Evolutionary conservation across 2,113 vertebrate genomes (phyloP).

Genomic region (Collichthys lucidus): DNA sequence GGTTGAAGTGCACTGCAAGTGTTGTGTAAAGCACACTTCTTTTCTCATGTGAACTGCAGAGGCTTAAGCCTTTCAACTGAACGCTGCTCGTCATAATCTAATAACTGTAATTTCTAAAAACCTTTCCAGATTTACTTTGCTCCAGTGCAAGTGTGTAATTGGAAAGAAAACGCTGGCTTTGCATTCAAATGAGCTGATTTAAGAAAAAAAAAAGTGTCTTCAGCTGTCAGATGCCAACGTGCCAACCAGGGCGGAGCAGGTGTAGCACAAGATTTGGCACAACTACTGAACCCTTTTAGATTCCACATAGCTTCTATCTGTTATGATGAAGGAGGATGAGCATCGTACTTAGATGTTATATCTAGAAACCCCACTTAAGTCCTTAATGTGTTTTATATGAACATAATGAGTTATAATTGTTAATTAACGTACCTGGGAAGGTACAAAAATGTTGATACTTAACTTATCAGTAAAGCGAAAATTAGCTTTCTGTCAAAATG

Average conservation of each 20-base stretch:
- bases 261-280: neutral
- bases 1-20: conserved; percentile 46
- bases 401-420: too few species aligned
- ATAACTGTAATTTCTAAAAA: conserved; percentile 76
- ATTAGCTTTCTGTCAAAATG: too few species aligned
- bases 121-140: conserved; percentile 71
- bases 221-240: neutral
- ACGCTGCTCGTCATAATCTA: conserved; percentile 74
- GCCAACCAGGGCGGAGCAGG: neutral
- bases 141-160: conserved; percentile 74
- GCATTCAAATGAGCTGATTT: conserved; percentile 73
- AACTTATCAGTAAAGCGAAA: too few species aligned
- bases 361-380: too few species aligned
- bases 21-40: conserved; percentile 53
- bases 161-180: conserved; percentile 72
- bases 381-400: too few species aligned
- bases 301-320: too few species aligned
- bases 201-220: neutral
- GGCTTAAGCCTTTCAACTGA: conserved; percentile 66
- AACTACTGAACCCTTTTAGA: too few species aligned
- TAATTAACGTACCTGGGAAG: too few species aligned
- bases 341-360: too few species aligned
- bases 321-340: too few species aligned
- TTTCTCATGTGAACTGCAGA: conserved; percentile 54
- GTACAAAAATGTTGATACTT: too few species aligned